Evolutionary conservation across 2,113 vertebrate species (phyloP).

Genomic region (Peromyscus maniculatus): DNA sequence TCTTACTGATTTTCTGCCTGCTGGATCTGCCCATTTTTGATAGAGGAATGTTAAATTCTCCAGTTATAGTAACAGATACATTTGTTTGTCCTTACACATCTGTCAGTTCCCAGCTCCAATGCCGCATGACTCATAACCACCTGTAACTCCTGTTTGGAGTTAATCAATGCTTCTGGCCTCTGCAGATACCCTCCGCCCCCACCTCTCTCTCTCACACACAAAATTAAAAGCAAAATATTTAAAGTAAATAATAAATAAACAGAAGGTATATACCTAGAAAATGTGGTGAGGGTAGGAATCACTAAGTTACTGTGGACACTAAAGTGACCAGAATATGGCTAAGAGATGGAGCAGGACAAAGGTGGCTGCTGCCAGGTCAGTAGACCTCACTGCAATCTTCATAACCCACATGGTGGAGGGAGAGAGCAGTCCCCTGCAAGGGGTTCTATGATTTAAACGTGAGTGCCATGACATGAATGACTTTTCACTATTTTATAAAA

Average conservation of each 20-base stretch:
- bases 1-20: slow-evolving; percentile 18
- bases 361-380: rapidly evolving
- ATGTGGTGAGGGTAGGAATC: neutral
- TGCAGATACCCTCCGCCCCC: neutral
- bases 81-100: neutral
- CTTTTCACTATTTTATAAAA: neutral
- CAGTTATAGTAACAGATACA: neutral
- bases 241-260: neutral
- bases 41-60: neutral
- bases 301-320: neutral
- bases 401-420: neutral
- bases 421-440: neutral
- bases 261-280: neutral
- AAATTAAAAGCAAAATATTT: neutral
- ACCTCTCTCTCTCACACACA: neutral
- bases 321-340: neutral
- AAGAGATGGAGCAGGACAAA: too few relatives aligned
- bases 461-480: too few relatives aligned
- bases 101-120: neutral
- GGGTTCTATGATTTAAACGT: neutral
- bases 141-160: neutral
- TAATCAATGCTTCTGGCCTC: neutral
- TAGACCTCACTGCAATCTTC: too few relatives aligned
- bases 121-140: neutral
- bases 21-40: neutral